These are phyloP conservation scores for Eulemur mongoz DNA, from an alignment of 2,797 vertebrate species.

Conservation along the genomic window DNA sequence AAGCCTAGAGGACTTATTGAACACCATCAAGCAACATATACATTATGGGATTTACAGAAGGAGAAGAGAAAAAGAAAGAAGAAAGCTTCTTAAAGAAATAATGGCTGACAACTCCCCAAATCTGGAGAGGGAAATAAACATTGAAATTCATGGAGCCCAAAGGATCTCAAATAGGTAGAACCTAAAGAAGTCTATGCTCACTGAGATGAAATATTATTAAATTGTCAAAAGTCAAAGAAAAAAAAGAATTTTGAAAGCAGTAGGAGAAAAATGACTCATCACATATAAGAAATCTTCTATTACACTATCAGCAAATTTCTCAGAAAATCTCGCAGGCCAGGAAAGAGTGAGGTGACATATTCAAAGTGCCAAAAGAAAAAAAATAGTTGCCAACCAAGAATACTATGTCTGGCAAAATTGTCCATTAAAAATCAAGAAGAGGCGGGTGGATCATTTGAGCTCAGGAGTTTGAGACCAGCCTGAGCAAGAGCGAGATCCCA, in stretches of 20 bases:
- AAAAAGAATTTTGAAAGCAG: not conserved
- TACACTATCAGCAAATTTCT: not conserved
- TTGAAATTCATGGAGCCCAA: not conserved
- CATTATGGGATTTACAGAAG: not conserved
- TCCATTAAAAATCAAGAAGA: not conserved
- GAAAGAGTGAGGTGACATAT: not conserved
- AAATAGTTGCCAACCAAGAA: not conserved
- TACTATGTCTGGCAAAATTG: not conserved
- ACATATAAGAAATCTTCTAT: not conserved
- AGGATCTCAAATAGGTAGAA: not conserved
- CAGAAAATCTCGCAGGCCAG: not conserved
- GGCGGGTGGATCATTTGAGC: too few species aligned
- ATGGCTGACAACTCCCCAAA: not conserved
- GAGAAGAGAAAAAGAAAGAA: not conserved
- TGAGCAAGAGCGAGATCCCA: too few species aligned
- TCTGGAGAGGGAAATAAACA: not conserved
- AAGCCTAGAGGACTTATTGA: not conserved
- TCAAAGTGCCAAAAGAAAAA: not conserved
- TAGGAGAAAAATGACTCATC: not conserved
- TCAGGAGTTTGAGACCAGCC: too few species aligned
- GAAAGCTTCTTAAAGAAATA: not conserved
- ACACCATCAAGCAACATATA: not conserved
- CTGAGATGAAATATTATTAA: not conserved
- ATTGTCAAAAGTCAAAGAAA: not conserved
- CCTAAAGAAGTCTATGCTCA: not conserved